These are phyloP conservation scores for Steatocranus sp. DNA, from an alignment of 2,797 vertebrate species.

Conservation along the genomic window DNA sequence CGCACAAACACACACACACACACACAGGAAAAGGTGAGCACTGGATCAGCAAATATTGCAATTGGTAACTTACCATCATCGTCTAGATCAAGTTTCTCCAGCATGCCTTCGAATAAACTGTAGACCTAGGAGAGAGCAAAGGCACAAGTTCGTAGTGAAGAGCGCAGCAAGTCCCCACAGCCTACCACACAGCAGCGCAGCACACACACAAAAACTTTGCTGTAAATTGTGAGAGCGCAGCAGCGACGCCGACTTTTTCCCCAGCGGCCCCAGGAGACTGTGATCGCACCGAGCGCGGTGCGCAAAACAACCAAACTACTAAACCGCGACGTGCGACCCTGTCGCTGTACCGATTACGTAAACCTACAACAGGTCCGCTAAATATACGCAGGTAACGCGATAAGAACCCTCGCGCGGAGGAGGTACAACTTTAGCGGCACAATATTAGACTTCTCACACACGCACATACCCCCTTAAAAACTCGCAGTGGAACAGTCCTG, in stretches of 20 bases:
- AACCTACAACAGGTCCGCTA: not conserved
- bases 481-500: constrained; percentile 67
- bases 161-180: not conserved
- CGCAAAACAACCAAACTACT: not conserved
- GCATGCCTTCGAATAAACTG: constrained; percentile 76
- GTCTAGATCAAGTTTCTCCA: constrained; percentile 82
- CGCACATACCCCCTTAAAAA: constrained; percentile 19
- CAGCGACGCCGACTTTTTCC: constrained; percentile 3
- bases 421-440: constrained; percentile 26
- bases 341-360: not conserved
- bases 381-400: constrained; percentile 1
- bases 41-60: not conserved
- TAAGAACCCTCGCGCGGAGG: not conserved
- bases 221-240: constrained; percentile 28
- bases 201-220: constrained; percentile 49
- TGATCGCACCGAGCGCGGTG: not conserved
- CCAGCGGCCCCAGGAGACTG: not conserved
- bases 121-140: constrained; percentile 56
- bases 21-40: not conserved
- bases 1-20: too few relatives aligned
- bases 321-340: not conserved
- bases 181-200: not conserved
- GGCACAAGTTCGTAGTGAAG: constrained; percentile 18
- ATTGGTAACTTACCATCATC: constrained; percentile 69
- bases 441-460: constrained; percentile 29